These are phyloP conservation scores for Caenorhabditis afra DNA, from an alignment of 2,888 invertebrate species.

Conservation along the genomic window DNA sequence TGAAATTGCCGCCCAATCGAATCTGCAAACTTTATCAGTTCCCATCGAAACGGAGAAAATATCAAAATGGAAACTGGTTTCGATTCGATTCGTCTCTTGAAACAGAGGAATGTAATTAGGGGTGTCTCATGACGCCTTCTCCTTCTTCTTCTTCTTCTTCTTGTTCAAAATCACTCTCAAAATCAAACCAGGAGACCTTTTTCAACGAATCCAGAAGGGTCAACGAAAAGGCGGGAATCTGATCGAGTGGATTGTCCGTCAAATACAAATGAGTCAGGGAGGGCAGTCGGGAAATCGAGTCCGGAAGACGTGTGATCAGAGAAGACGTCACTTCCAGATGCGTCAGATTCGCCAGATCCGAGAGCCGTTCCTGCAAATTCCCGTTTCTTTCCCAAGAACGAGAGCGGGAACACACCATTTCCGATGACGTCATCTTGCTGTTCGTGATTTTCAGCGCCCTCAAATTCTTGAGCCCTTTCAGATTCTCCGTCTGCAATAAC, in stretches of 20 bases:
- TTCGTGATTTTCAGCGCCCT: constrained; percentile 54
- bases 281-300: constrained; percentile 29
- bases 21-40: constrained; percentile 45
- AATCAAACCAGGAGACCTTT: constrained; percentile 3
- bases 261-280: constrained; percentile 44
- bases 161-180: neutral
- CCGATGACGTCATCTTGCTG: constrained; percentile 54
- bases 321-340: constrained; percentile 57
- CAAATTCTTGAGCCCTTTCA: constrained; percentile 39
- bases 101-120: neutral
- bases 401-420: constrained; percentile 47
- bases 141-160: constrained; percentile 1
- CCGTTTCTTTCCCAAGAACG: no score
- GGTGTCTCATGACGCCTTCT: neutral
- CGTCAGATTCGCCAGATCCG: constrained; percentile 34
- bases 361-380: constrained; percentile 36
- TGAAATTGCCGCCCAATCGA: constrained; percentile 62
- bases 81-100: neutral
- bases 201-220: constrained; percentile 42
- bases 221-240: constrained; percentile 23
- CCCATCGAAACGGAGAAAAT: neutral
- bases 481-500: constrained; percentile 23
- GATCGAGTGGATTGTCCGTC: constrained; percentile 47
- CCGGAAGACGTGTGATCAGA: constrained; percentile 28
- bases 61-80: constrained; percentile 5